phyloP scores from a whole-genome alignment of 2,797 vertebrate genomes.

The Tapera naevia region DNA sequence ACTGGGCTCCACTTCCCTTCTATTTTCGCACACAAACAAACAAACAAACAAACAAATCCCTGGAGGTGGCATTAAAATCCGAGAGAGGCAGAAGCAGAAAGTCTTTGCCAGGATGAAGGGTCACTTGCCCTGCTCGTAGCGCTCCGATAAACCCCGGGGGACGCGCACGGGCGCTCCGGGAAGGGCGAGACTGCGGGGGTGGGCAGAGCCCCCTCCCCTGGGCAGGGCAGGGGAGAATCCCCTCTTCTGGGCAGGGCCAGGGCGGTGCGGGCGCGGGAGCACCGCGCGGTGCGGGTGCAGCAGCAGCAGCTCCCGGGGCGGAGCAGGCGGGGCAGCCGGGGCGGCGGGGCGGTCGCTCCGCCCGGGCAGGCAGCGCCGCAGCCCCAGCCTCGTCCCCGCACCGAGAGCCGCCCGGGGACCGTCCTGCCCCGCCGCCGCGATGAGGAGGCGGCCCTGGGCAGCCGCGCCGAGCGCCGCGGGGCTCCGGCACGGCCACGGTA shows the following conservation, averaged over 20 bases:
- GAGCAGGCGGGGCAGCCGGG: too few relatives aligned
- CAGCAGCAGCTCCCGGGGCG: neutral
- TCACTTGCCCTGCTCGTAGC: fast-evolving
- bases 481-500: constrained; percentile 30
- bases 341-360: too few relatives aligned
- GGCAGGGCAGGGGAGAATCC: too few relatives aligned
- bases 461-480: constrained; percentile 12
- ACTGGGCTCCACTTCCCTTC: neutral
- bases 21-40: neutral
- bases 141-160: fast-evolving
- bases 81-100: neutral
- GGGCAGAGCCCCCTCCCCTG: neutral
- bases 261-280: neutral
- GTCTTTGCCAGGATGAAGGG: neutral
- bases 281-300: neutral
- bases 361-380: neutral
- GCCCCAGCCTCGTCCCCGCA: neutral
- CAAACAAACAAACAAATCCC: neutral
- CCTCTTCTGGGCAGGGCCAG: too few relatives aligned
- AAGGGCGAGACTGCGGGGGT: too few relatives aligned
- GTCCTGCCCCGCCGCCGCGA: neutral
- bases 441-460: neutral
- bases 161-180: neutral
- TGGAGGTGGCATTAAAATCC: neutral
- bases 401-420: neutral